These are phyloP conservation scores for Oophaga pumilio DNA, from an alignment of 2,113 vertebrate genomes.

Conservation along the genomic window DNA sequence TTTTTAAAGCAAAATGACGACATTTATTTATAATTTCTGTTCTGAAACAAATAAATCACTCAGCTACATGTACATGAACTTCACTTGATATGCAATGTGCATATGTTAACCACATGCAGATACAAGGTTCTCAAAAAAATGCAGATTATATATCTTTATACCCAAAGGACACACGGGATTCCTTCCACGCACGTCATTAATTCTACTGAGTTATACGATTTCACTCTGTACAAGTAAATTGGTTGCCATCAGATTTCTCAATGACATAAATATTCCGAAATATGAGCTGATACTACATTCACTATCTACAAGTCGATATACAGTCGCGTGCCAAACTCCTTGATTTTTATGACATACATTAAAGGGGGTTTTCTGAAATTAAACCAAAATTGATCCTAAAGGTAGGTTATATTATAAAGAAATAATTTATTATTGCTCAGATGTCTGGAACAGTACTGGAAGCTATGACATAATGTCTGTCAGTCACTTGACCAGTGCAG, in stretches of 20 bases:
- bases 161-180: conserved; percentile 28
- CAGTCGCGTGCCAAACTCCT: neutral
- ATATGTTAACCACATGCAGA: conserved; percentile 37
- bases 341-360: no score
- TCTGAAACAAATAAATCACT: conserved; percentile 7
- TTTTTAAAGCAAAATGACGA: neutral
- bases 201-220: neutral
- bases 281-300: neutral
- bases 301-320: neutral
- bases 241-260: neutral
- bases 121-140: neutral
- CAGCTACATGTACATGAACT: neutral
- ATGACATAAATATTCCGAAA: neutral
- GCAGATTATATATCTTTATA: conserved; percentile 27
- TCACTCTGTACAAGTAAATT: neutral
- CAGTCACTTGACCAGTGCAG: no score
- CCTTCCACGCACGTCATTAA: neutral
- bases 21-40: conserved; percentile 25
- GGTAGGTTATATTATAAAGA: no score
- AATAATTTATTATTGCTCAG: no score
- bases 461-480: no score
- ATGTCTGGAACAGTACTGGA: no score
- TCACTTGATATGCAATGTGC: neutral
- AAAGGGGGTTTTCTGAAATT: no score
- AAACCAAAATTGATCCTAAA: no score